These are phyloP conservation scores for Zaprionus camerounensis DNA, from an alignment of 1,140 invertebrate genomes.

Conservation along the genomic window DNA sequence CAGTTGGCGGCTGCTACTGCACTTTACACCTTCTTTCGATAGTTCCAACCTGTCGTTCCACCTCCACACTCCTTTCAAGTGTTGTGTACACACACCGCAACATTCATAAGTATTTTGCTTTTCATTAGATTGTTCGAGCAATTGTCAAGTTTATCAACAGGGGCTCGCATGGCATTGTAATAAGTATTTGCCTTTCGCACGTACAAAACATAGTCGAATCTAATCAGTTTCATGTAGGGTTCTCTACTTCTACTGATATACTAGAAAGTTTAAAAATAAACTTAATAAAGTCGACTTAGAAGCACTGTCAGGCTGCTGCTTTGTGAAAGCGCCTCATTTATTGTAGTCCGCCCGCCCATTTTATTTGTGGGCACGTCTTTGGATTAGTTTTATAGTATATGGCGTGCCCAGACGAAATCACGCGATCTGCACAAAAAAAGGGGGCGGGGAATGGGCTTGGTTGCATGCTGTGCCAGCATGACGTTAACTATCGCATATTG, in stretches of 20 bases:
- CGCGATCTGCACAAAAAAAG: slow-evolving; percentile 32
- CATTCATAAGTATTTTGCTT: slow-evolving; percentile 24
- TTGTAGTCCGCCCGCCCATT: neutral
- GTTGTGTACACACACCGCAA: neutral
- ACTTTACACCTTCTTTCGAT: slow-evolving; percentile 1
- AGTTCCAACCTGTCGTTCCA: neutral
- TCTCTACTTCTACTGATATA: slow-evolving; percentile 28
- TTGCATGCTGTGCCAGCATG: neutral
- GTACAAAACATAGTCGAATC: slow-evolving; percentile 49
- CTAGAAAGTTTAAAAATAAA: slow-evolving; percentile 12
- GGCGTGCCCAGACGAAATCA: slow-evolving; percentile 34
- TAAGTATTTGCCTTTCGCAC: slow-evolving; percentile 31
- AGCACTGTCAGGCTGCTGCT: neutral
- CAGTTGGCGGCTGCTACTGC: neutral
- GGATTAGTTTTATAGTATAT: slow-evolving; percentile 11
- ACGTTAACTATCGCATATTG: slow-evolving; percentile 21
- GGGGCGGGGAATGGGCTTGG: neutral
- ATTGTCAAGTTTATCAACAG: slow-evolving; percentile 48
- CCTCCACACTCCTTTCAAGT: neutral
- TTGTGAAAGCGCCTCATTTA: slow-evolving; percentile 30
- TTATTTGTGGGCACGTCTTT: slow-evolving; percentile 21
- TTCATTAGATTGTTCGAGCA: slow-evolving; percentile 63
- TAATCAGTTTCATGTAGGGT: slow-evolving; percentile 48
- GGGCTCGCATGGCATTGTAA: slow-evolving; percentile 40
- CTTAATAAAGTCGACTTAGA: neutral